A percentile compares a stretch with the other conserved stretches of the same genome.
phyloP scores from a whole-genome alignment of 1,140 invertebrate species.

The Trachymyrmex cornetzi region DNA sequence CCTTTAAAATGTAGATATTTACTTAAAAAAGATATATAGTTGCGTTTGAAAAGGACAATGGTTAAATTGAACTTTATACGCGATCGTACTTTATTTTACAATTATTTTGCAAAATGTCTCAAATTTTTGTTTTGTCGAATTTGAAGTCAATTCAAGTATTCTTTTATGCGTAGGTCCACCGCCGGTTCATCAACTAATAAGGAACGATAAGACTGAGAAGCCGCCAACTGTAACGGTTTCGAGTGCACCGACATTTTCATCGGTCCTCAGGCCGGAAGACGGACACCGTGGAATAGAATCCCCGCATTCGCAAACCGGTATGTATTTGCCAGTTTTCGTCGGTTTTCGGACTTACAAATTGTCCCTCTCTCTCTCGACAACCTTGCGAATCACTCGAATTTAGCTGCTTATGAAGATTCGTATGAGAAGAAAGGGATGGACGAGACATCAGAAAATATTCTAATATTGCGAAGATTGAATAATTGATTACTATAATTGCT shows the following conservation, averaged over 20 bases:
- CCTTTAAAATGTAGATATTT: background rate
- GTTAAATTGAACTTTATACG: background rate
- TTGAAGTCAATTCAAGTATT: background rate
- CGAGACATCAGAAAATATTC: background rate
- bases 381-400: conserved; percentile 27
- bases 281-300: conserved; percentile 86
- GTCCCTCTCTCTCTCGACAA: conserved; percentile 1
- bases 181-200: conserved; percentile 86
- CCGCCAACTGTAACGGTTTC: conserved; percentile 85
- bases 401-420: background rate
- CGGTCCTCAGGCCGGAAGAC: conserved; percentile 85
- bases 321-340: conserved; percentile 54
- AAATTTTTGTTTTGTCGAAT: background rate
- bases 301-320: conserved; percentile 86
- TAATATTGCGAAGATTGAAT: conserved; percentile 8
- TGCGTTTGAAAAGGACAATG: background rate
- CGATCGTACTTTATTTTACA: background rate
- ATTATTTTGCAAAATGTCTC: background rate
- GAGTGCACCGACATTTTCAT: conserved; percentile 85
- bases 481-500: background rate
- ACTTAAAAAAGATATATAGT: background rate
- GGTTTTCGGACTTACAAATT: conserved; percentile 9
- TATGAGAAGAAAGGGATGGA: conserved; percentile 13
- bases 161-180: conserved; percentile 81
- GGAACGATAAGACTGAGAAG: conserved; percentile 87